Conservation (phyloP, 2,113 vertebrate genomes). For the Corvus hawaiiensis region DNA sequence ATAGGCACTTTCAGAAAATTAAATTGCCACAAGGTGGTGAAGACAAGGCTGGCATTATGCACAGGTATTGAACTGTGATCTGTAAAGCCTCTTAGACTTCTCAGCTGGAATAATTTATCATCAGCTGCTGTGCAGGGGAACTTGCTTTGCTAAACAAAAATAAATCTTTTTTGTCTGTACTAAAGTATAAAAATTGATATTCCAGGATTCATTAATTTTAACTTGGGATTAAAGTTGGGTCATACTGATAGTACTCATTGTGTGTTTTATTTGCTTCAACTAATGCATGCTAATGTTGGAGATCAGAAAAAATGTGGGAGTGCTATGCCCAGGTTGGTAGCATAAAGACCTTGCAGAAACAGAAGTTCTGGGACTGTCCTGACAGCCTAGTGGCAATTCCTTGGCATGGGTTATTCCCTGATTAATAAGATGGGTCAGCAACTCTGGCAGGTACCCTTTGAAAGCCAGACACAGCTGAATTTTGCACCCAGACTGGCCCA, state of each 20-base stretch:
- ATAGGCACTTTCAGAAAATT: neutral
- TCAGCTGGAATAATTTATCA: neutral
- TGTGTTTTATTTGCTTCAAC: neutral
- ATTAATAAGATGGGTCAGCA: neutral
- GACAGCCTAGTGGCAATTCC: neutral
- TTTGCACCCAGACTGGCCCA: neutral
- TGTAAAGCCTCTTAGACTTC: neutral
- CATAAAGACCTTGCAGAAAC: neutral
- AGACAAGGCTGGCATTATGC: neutral
- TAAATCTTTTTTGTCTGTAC: neutral
- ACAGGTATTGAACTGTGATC: neutral
- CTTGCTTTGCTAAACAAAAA: neutral
- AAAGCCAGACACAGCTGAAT: neutral
- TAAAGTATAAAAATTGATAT: neutral
- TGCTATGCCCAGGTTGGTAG: neutral
- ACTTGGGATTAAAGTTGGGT: neutral
- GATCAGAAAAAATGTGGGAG: neutral
- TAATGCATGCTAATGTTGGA: neutral
- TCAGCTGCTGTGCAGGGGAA: neutral
- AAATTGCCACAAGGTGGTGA: neutral
- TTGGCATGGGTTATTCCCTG: neutral
- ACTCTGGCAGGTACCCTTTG: neutral
- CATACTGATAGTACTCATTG: neutral
- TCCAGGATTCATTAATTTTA: neutral
- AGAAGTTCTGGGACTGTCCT: neutral